Evolutionary conservation across 2,888 invertebrate species (phyloP), one percentile per base, ranked within the genome.

Genomic region (Cotesia congregata): DNA sequence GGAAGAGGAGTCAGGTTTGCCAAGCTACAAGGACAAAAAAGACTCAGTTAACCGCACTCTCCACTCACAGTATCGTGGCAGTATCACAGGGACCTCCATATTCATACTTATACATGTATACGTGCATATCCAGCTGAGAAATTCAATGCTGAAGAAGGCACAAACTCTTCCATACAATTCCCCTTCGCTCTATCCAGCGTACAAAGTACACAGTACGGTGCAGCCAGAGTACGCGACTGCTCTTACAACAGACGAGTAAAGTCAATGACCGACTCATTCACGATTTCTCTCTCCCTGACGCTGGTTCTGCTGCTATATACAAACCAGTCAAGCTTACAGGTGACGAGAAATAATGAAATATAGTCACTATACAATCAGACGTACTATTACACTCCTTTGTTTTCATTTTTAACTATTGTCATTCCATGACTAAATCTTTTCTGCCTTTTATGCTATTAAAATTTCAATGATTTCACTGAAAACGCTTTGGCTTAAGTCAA

Each of bases 251-350:
- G 30, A 38, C 50, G 75, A 71, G 41, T 67, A 39, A 60, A 71
- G 75, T 75, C 75, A 72, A 75, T 75, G 75, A 75, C 75, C 75
- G 65, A 75, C 69, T 76, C 76, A 72, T 73, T 73, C 72, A 69
- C 61, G 65, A 76, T 73, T 73, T 73, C 72, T 75, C 75, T 75
- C 70, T 75, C 75, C 39, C 39, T 59, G 7, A 30, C 4, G 30
- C 30, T 30, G 30, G 30, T 30, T 30, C 3, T 30, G 15, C 50
- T 12, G 50, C 50, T 50, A 50, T 50, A 75, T 69, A 40, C 20
- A 15, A 20, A 30, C n/a, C 50, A 50, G 50, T 12, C 7, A 7
- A 7, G 50, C 12, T 12, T 40, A 68, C 69, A 69, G 67, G 39
- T 74, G 72, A 41, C 64, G 64, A 15, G n/a, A 40, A 40, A 40